These are phyloP conservation scores for Linurgus olivaceus DNA, from an alignment of 2,797 vertebrate species.

Conservation along the genomic window DNA sequence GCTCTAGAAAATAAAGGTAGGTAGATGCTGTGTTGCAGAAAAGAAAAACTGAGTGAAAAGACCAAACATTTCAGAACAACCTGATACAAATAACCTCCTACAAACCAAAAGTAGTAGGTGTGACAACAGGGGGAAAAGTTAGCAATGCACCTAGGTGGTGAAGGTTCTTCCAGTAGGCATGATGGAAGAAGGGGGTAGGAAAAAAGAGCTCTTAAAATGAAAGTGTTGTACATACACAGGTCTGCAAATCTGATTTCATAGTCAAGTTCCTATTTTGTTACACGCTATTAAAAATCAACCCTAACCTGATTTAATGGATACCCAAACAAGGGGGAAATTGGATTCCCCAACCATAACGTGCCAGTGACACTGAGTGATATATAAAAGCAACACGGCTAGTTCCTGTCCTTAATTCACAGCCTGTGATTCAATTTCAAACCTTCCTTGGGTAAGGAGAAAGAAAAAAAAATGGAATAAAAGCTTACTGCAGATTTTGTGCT, in stretches of 20 bases:
- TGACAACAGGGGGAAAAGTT: neutral
- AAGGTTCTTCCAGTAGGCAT: neutral
- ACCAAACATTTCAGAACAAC: neutral
- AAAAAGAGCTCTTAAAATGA: neutral
- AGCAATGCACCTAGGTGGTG: neutral
- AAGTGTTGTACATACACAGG: neutral
- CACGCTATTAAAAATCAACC: slow-evolving; percentile 58
- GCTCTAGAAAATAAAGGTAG: slow-evolving; percentile 16
- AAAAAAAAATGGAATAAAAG: neutral
- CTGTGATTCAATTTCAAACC: slow-evolving; percentile 63
- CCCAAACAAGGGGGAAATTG: slow-evolving; percentile 71
- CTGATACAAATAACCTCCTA: neutral
- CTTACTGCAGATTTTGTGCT: slow-evolving; percentile 4
- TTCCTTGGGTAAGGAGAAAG: neutral
- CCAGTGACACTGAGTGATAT: slow-evolving; percentile 36
- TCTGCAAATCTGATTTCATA: slow-evolving; percentile 65
- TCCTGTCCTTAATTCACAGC: slow-evolving; percentile 40
- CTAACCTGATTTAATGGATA: slow-evolving; percentile 67
- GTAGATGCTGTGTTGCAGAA: neutral
- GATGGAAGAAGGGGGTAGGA: neutral
- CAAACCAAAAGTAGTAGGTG: neutral
- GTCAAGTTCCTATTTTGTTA: slow-evolving; percentile 53
- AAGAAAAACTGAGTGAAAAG: neutral
- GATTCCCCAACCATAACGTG: slow-evolving; percentile 56
- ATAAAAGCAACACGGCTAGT: slow-evolving; percentile 36